Base-by-base conservation (phyloP, 2,797 vertebrate species). In the Arrhamphus sclerolepis region DNA sequence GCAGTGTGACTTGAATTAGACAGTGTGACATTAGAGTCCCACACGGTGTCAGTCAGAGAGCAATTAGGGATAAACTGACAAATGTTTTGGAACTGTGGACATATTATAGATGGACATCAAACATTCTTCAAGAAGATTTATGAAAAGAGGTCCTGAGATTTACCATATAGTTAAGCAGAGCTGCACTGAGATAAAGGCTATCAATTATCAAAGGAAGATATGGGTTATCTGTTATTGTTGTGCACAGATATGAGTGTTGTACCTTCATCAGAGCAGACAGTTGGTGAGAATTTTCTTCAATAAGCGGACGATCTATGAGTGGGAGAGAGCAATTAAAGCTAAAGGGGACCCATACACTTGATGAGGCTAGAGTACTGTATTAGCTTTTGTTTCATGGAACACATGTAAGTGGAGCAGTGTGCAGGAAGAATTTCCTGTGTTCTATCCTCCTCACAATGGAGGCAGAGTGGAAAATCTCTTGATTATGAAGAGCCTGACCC, bases 381-480 rank as follows among this genome's bases (percentile, higher is more conserved):
- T 74, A 85, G 75, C 66, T 62, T 72, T 78, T 82, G 69, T 78
- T 77, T 72, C 60, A 61, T 62, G 56, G 71, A 66, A 75, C 73
- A 50, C 56, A 70, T 75, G 76, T 78, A 81, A 82, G 77, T 78
- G 62, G 74, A 80, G 77, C 70, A 62, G 80, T 68, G 81, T 63
- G 76, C 80, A 78, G 29, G 59, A 69, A 70, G 65, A 78, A 73
- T 86, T 34, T 81, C 80, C 81, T 68, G 53, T 75, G 52, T 84
- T 76, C 70, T 73, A 69, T 72, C 51, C 78, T 77, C 65, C 72
- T 75, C 70, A 84, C 85, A 89, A 83, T 83, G 66, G 78, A 82
- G 57, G 83, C 72, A 67, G 83, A 88, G 87, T 86, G 79, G 85
- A 90, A 90, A 84, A 87, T 85, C 69, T 80, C 22, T 79, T 72